Evolutionary conservation across 1,140 invertebrate genomes (phyloP).

Genomic region (Lordiphosa mommai): DNA sequence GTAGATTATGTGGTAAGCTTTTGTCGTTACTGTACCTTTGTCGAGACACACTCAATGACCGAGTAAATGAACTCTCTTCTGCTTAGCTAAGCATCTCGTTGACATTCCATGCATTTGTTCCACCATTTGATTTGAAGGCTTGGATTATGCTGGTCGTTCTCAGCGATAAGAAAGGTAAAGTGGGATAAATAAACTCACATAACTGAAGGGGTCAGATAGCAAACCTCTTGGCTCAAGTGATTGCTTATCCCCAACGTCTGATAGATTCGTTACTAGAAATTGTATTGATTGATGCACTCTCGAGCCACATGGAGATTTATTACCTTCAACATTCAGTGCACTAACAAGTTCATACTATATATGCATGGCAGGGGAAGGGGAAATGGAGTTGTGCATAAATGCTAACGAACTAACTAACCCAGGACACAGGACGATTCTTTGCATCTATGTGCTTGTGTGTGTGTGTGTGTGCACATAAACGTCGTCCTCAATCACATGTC

Average conservation of each 20-base stretch:
- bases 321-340: constrained; percentile 42
- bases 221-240: too few relatives aligned
- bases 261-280: background rate
- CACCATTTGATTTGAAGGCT: too few relatives aligned
- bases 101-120: background rate
- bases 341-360: constrained; percentile 40
- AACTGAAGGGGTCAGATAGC: background rate
- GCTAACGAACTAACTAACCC: constrained; percentile 74
- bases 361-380: background rate
- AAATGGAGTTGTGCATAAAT: constrained; percentile 64
- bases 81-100: background rate
- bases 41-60: too few relatives aligned
- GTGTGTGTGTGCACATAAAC: constrained; percentile 39
- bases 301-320: constrained; percentile 56
- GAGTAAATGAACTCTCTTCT: too few relatives aligned
- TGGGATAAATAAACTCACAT: too few relatives aligned
- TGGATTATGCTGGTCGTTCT: too few relatives aligned
- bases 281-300: constrained; percentile 7
- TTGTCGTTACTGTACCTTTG: too few relatives aligned
- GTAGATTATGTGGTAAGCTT: too few relatives aligned
- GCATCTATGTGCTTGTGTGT: constrained; percentile 2
- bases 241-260: background rate
- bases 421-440: constrained; percentile 31
- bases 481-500: constrained; percentile 75
- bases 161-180: too few relatives aligned